Base-by-base conservation (phyloP, 2,113 vertebrate genomes). In the Chaenocephalus aceratus region DNA sequence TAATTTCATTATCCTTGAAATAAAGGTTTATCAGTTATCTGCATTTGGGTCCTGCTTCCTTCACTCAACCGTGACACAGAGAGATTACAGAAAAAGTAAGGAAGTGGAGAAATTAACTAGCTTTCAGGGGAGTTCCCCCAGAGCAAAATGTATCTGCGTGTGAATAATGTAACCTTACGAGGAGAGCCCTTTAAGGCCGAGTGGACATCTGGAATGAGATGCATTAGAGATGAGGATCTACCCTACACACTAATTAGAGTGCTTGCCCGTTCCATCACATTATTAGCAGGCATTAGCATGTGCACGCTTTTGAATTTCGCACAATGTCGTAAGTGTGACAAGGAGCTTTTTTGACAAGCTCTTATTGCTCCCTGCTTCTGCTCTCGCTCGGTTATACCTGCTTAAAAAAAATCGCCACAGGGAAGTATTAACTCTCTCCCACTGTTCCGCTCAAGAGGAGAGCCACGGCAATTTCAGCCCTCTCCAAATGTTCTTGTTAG, bases 111-210 rank as follows among this genome's bases (percentile, higher is more conserved):
- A 30, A 72, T 11, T 21, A 77, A 64, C 64, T 18, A 7, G 59
- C 59, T 77, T 67, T 76, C 26, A 61, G 36, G 49, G 57, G 79
- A 83, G 57, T 69, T 78, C 71, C 79, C 36, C 75, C 49, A 8
- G 26, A 72, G 86, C 77, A n/a, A 65, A 81, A 89, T 71, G 79
- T 61, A 66, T 75, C 65, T 36, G 57, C 5, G 48, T 80, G 83
- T 89, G 83, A 88, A 86, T 88, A 83, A 91, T 88, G 89, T 34
- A 87, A 85, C 67, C 79, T 83, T 34, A 62, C 46, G 62, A 57
- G 57, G 59, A 5, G 21, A 66, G 76, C 26, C 54, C 86, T 73
- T 52, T 65, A 45, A 74, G 57, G 21, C 45, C 26, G 26, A 34
- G 64, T 30, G 64, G 86, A 90, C 84, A 85, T 84, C 84, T 85